Evolutionary conservation across 2,113 vertebrate species (phyloP), one percentile per base, ranked within the genome.

Genomic region (Onychostoma macrolepis): DNA sequence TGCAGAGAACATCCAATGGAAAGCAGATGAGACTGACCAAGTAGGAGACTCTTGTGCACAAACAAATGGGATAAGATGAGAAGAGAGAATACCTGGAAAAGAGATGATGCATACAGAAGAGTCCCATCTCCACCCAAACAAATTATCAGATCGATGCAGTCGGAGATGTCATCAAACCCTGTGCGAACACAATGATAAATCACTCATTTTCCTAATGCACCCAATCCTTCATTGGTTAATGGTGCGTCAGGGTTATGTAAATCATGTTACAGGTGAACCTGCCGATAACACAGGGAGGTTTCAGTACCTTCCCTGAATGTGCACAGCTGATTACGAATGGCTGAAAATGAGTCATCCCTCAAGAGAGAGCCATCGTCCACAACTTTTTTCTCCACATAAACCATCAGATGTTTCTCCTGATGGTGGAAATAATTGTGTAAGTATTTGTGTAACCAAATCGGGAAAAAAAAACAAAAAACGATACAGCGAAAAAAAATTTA

Each of bases 71-170:
- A 30, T 65, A 9, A 61, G 38, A 33, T 48, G 26, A 63, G 21
- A 24, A 3, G 80, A 36, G 17, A 10, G 50, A 84, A 84, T 92
- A 96, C 96, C 95, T 96, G 96, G 88, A 96, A 96, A 26, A 96
- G 93, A 15, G 96, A 96, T 30, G 96, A 96, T 30, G 96, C 96
- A 1, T 96, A 96, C 9, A 96, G 94, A 84, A 96, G 91, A 56
- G 96, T 96, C 7, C 96, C 96, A n/a, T 96, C 96, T 5, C 96
- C 96, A 7, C 96, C 96, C 86, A 96, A 92, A 88, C 96, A 96
- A 90, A 96, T 95, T 82, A 96, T 96, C 86, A 96, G 92, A 88
- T 96, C 96, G 2, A 96, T 95, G 89, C 94, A 95, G 80, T 96
- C 93, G 0, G 96, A 96, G 82, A 96, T 95, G 79, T 96, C 96